Evolutionary conservation across 2,888 invertebrate species (phyloP).

Genomic region (Sesia bembeciformis): DNA sequence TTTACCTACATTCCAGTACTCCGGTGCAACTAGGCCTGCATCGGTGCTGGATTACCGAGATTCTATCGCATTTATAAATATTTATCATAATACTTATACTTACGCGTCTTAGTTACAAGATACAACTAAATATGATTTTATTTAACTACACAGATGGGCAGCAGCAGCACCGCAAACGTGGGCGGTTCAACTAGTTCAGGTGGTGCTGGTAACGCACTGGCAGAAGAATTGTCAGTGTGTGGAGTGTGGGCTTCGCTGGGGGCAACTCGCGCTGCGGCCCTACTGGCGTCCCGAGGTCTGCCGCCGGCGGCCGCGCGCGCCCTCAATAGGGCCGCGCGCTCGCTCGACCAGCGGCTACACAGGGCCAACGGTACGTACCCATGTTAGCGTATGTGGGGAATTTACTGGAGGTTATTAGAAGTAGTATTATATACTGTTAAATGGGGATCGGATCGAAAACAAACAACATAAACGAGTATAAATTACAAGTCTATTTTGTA

Average conservation of each 20-base stretch:
- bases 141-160: neutral
- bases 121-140: no score
- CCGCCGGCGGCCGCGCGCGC: constrained; percentile 20
- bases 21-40: no score
- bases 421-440: no score
- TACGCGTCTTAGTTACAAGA: no score
- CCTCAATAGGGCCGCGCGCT: constrained; percentile 15
- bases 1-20: no score
- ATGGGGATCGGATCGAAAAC: no score
- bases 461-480: no score
- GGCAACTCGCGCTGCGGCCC: constrained; percentile 34
- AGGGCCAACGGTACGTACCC: constrained; percentile 15
- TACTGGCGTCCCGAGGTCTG: constrained; percentile 23
- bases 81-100: no score
- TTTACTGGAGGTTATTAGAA: no score
- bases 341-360: constrained; percentile 29
- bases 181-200: constrained; percentile 14
- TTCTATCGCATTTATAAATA: no score
- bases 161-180: constrained; percentile 3
- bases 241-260: constrained; percentile 28
- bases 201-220: constrained; percentile 29
- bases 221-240: constrained; percentile 32
- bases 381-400: neutral
- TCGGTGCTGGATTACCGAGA: no score
- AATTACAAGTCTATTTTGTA: no score